Conservation (phyloP, 2,888 invertebrate genomes). For the Pyrocoelia pectoralis region DNA sequence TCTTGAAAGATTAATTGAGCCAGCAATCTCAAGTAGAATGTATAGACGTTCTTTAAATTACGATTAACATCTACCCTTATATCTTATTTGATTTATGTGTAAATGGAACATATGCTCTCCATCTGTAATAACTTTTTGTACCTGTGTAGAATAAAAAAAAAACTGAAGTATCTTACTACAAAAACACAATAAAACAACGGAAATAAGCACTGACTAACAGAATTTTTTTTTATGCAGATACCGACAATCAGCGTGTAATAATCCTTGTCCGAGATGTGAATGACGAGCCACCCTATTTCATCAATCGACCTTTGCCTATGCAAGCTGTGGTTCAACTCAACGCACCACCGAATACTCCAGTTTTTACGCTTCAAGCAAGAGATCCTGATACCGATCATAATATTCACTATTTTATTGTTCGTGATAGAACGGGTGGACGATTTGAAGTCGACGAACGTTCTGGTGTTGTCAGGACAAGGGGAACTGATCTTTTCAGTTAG, state of each 20-base stretch:
- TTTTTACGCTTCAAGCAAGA: slow-evolving; percentile 95
- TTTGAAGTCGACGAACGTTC: slow-evolving; percentile 92
- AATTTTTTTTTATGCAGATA: slow-evolving; percentile 67
- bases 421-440: slow-evolving; percentile 77
- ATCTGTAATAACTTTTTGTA: slow-evolving; percentile 6
- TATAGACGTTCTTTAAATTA: background rate
- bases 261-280: slow-evolving; percentile 96
- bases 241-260: slow-evolving; percentile 94
- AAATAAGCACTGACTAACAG: slow-evolving; percentile 50
- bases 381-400: slow-evolving; percentile 97
- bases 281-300: slow-evolving; percentile 96
- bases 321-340: slow-evolving; percentile 96
- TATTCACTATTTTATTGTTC: slow-evolving; percentile 94
- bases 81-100: slow-evolving; percentile 1
- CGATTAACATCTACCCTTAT: background rate
- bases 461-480: slow-evolving; percentile 90
- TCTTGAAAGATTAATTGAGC: background rate
- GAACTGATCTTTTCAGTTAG: slow-evolving; percentile 92
- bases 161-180: slow-evolving; percentile 10
- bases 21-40: background rate
- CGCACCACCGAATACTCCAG: slow-evolving; percentile 93
- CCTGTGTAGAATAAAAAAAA: background rate
- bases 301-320: slow-evolving; percentile 96
- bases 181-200: slow-evolving; percentile 18
- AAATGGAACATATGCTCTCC: background rate